Conservation (phyloP, 2,888 invertebrate genomes). For the Tipula confusa region DNA sequence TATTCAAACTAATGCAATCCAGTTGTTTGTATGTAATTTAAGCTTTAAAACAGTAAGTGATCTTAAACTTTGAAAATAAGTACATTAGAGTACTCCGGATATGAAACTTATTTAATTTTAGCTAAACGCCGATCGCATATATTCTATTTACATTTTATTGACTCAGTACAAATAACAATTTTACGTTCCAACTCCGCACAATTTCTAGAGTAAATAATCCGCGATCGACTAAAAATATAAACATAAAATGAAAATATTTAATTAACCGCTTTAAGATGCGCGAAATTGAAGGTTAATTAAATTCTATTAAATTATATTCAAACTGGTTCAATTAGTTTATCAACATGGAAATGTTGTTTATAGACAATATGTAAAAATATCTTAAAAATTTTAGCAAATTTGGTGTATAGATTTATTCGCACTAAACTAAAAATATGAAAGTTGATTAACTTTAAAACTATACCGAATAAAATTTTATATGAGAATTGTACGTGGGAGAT, state of each 20-base stretch:
- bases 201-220: neutral
- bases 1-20: no score
- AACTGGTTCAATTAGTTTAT: neutral
- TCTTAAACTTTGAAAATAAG: no score
- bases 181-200: neutral
- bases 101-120: no score
- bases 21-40: no score
- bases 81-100: no score
- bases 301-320: neutral
- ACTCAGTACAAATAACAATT: no score
- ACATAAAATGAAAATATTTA: neutral
- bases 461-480: no score
- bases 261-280: neutral
- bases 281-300: neutral
- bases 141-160: no score
- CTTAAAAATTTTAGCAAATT: neutral
- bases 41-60: no score
- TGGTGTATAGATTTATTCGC: neutral
- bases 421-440: neutral
- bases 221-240: neutral
- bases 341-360: neutral
- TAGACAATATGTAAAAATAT: neutral
- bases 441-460: neutral
- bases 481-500: neutral
- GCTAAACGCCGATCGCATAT: neutral